Base-by-base conservation (phyloP, 2,888 invertebrate species). In the Electrophaes corylata region DNA sequence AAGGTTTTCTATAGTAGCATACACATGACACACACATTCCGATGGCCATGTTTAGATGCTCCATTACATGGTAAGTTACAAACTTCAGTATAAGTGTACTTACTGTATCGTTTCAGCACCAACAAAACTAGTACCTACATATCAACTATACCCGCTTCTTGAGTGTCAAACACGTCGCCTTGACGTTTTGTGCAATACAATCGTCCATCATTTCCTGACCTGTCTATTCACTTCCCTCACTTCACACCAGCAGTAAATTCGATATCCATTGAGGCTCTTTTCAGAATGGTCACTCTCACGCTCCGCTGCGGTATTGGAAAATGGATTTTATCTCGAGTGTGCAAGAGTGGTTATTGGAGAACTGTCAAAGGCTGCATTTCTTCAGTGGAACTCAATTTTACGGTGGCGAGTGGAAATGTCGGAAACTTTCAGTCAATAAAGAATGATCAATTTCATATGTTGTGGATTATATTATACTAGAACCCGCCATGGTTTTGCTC, bases 361-460 rank as follows among this genome's bases (percentile, higher is more conserved):
- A 55, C 64, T 49, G 51, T 61, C 67, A 65, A 65, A 65, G 75
- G 77, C 76, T 72, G 77, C 81, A 83, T 83, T 80, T 70, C 75
- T 70, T 73, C 67, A 73, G 74, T 69, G 74, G 76, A 77, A 79
- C 79, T 82, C 82, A 83, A 84, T 86, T 86, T 84, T 78, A 78
- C 80, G 77, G 71, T 72, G 74, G 78, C 12, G 70, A 39, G 33
- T 19, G 44, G 14, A 44, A 48, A 52, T 45, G 11, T 20, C 48
- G 47, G 43, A 23, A 48, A 41, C 35, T 8, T 11, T 12, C 3
- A 47, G 48, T 44, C 29, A 39, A 44, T 44, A 56, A 20, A 37
- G 43, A 19, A 55, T 41, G 20, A 20, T 23, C 33, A 33, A 26
- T 48, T 54, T 48, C 18, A 48, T 35, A 35, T 11, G 5, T 31